These are phyloP conservation scores for Lophotriccus pileatus DNA, from an alignment of 2,797 vertebrate genomes.

Conservation along the genomic window DNA sequence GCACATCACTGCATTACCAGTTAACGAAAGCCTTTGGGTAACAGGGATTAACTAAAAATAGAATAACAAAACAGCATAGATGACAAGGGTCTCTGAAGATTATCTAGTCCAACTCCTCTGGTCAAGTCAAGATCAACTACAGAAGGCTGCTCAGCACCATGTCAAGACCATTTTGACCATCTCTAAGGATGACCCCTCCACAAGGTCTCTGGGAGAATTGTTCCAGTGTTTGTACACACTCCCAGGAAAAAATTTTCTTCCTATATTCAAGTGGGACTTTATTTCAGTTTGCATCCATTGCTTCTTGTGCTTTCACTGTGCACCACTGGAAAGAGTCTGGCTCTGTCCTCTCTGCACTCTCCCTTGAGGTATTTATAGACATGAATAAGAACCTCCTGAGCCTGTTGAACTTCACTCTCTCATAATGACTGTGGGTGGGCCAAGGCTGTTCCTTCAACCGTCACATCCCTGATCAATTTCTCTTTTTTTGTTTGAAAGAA, in stretches of 20 bases:
- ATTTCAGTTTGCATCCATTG: neutral
- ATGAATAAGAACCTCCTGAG: neutral
- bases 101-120: neutral
- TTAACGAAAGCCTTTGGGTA: neutral
- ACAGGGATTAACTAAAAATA: neutral
- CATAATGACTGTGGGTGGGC: neutral
- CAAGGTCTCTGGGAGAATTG: neutral
- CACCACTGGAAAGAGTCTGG: neutral
- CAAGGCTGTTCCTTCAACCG: neutral
- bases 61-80: neutral
- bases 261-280: neutral
- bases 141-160: neutral
- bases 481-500: neutral
- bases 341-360: neutral
- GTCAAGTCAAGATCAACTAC: neutral
- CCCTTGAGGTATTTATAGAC: neutral
- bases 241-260: neutral
- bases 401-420: neutral
- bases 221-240: neutral
- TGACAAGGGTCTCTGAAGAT: neutral
- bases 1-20: neutral
- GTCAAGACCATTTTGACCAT: neutral
- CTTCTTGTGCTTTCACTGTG: neutral
- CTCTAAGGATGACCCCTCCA: neutral
- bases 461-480: neutral